Base-by-base conservation (phyloP, 1,140 invertebrate species). In the Drosophila eugracilis region DNA sequence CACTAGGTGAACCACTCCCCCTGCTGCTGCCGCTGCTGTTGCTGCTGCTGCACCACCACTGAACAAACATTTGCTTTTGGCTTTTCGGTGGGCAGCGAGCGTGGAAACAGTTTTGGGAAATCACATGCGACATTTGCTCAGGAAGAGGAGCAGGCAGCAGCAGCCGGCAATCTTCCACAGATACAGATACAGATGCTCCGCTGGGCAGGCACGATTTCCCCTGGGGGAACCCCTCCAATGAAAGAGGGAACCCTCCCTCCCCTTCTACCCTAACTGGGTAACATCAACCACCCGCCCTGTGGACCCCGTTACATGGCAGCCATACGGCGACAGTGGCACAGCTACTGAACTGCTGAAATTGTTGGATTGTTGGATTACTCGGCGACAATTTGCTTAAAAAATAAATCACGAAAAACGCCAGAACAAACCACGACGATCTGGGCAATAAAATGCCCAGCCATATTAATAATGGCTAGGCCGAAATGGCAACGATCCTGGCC, bases 361-460 rank as follows among this genome's bases (percentile, higher is more conserved):
- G 30, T 10, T 28, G 50, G 22, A 37, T 57, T 57, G 50, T 32
- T 57, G 42, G 34, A 42, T 36, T 65, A 53, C 62, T 66, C n/a
- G 59, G 81, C 81, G 81, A 85, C 81, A 85, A 85, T 85, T 85
- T 85, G 81, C 81, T 86, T 85, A 83, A 88, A 88, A 86, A 88
- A 86, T 86, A 86, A 86, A 86, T 85, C 83, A 86, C 83, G 83
- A 86, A 65, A 65, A 78, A 30, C 55, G 50, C 22, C 39, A 63
- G 52, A 50, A 59, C 26, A 42, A 22, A 36, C 57, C 53, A 76
- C 74, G 45, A 49, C 65, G 50, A 58, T 26, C 48, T 55, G 54
- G 59, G 54, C 80, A 85, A 77, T 70, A 69, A 77, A 80, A 62
- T 73, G 76, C 72, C 62, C 69, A 73, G 36, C 47, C 73, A 83